phyloP scores from a whole-genome alignment of 2,888 invertebrate genomes.

The Apodemia mormo region DNA sequence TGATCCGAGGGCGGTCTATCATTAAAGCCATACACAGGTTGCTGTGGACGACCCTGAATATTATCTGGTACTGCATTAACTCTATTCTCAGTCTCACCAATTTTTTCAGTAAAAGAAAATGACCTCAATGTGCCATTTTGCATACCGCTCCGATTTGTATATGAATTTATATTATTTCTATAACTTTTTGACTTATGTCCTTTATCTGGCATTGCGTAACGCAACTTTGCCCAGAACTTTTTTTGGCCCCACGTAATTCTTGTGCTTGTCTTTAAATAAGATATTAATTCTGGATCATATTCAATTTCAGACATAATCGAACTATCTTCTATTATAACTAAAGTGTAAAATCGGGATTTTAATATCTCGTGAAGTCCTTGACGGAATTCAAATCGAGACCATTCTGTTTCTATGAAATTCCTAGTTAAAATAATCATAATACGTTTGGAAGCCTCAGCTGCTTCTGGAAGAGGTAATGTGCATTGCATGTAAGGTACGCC shows the following conservation, averaged over 20 bases:
- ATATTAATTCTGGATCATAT: slow-evolving; percentile 92
- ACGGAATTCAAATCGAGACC: slow-evolving; percentile 94
- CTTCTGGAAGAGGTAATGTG: slow-evolving; percentile 89
- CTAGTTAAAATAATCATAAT: slow-evolving; percentile 93
- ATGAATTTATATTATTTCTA: slow-evolving; percentile 91
- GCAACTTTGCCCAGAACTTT: slow-evolving; percentile 95
- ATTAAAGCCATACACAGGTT: slow-evolving; percentile 72
- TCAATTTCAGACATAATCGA: slow-evolving; percentile 90
- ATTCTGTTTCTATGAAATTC: slow-evolving; percentile 95
- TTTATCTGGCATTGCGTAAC: slow-evolving; percentile 92
- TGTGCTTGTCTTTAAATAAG: slow-evolving; percentile 93
- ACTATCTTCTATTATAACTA: slow-evolving; percentile 93
- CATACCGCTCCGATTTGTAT: slow-evolving; percentile 85
- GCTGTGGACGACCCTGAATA: slow-evolving; percentile 60
- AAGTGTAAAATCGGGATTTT: slow-evolving; percentile 89
- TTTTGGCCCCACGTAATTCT: slow-evolving; percentile 93
- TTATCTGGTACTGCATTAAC: slow-evolving; percentile 85
- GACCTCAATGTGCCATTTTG: slow-evolving; percentile 83
- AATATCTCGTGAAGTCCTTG: slow-evolving; percentile 94
- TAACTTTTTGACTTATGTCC: slow-evolving; percentile 82
- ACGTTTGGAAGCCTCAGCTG: slow-evolving; percentile 93
- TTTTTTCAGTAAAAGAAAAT: slow-evolving; percentile 81
- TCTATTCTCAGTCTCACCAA: slow-evolving; percentile 60
- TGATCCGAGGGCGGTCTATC: slow-evolving; percentile 92
- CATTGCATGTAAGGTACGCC: slow-evolving; percentile 86